Percentiles rank a stretch among this genome's conserved stretches.
Conservation (phyloP, 2,113 vertebrate genomes). For the Prionailurus viverrinus region DNA sequence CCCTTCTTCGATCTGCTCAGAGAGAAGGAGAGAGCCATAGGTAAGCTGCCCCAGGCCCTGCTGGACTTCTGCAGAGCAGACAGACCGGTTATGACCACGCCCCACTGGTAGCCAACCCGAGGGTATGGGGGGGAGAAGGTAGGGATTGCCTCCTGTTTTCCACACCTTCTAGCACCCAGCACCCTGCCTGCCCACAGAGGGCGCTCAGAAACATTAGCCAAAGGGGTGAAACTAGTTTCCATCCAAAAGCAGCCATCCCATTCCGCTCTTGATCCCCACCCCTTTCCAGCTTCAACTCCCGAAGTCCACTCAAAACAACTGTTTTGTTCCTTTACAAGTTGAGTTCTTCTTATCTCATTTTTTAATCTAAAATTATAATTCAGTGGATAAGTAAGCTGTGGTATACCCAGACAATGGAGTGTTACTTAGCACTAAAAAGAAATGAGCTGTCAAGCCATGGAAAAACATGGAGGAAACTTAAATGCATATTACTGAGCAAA, state of each 20-base stretch:
- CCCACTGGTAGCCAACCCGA: neutral
- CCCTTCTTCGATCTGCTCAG: conserved; percentile 91
- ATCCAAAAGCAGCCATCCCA: neutral
- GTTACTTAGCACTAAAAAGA: neutral
- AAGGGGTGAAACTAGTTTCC: neutral
- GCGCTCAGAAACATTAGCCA: neutral
- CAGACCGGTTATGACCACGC: rapidly evolving
- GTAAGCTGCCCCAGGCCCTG: neutral
- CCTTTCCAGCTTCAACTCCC: neutral
- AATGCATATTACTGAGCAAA: neutral
- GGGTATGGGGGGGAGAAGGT: no score
- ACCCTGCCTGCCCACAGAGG: neutral
- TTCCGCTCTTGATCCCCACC: rapidly evolving
- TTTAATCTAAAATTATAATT: conserved; percentile 3
- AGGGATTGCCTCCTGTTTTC: neutral
- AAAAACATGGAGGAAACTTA: neutral
- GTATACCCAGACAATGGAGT: neutral
- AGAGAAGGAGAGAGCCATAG: conserved; percentile 59
- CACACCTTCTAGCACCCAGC: neutral
- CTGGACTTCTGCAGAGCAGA: neutral
- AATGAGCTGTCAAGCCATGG: neutral
- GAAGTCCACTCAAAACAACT: neutral
- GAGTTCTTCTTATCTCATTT: neutral
- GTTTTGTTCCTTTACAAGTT: neutral
- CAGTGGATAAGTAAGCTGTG: neutral